Percentiles rank a stretch among this genome's conserved stretches.
Conservation (phyloP, 2,797 vertebrate genomes). For the Acropternis orthonyx region DNA sequence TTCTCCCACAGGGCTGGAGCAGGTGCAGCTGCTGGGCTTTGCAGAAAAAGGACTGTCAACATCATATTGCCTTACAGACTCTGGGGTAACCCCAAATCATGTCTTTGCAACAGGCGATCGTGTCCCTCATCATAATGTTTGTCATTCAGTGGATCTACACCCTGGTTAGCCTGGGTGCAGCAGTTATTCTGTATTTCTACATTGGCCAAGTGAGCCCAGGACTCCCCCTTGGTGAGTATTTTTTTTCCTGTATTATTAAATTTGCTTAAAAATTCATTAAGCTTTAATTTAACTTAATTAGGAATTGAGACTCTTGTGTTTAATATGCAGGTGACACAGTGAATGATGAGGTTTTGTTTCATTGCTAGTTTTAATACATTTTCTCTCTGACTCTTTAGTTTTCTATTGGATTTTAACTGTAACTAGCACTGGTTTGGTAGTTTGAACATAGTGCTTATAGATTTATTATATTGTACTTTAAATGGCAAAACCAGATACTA, state of each 20-base stretch:
- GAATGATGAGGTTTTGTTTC: not conserved
- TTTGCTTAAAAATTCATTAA: conserved; percentile 21
- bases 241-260: not conserved
- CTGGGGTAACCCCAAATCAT: not conserved
- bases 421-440: not conserved
- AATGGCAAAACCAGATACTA: not conserved
- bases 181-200: conserved; percentile 89
- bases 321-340: not conserved
- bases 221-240: conserved; percentile 85
- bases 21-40: not conserved
- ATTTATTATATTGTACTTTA: not conserved
- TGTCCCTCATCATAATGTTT: conserved; percentile 91
- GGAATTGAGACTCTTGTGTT: not conserved
- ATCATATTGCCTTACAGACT: not conserved
- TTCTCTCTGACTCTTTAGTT: not conserved
- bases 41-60: not conserved
- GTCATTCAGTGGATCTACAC: conserved; percentile 96
- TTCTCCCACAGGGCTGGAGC: not conserved
- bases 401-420: not conserved
- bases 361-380: not conserved
- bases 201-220: conserved; percentile 93
- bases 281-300: conserved; percentile 35
- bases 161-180: conserved; percentile 84
- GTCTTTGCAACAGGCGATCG: conserved; percentile 78
- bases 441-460: not conserved